Evolutionary conservation across 2,797 vertebrate species (phyloP), one percentile per base, ranked within the genome.

Genomic region (Esox masquinongy): DNA sequence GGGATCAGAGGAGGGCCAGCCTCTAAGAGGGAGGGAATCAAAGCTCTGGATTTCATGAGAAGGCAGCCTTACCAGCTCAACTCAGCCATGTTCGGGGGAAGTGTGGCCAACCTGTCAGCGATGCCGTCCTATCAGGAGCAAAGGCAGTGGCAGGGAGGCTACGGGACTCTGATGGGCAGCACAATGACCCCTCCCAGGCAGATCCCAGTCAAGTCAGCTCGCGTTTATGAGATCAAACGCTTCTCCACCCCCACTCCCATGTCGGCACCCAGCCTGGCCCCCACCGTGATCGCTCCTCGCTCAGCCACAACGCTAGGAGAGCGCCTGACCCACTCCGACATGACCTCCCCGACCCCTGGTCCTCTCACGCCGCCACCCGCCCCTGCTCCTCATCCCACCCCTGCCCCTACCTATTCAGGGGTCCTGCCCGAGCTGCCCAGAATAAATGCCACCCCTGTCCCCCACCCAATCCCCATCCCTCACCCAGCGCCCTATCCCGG

Each of bases 11-110:
- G 82, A 74, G 94, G 92, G 79, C 84, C 88, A 64, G 87, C 84
- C 17, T 77, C 88, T 43, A 92, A 95, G 79, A 97, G 94, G 88
- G 95, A 96, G 56, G 96, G 97, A 56, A 98, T 99, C 84, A 95
- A 95, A 88, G 96, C 94, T 72, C 89, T 99, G 73, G 98, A 99
- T 94, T 90, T 97, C 88, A 96, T 99, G 95, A 94, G 94, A 73
- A 95, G 97, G 76, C 97, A 99, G 87, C 98, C 98, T 7, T 99
- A 99, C 85, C 98, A 99, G 74, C 94, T 99, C 66, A 99, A 99
- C 88, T 94, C 96, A 68, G 97, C 97, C 75, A 99, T 99, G 98
- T 99, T 99, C 87, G 94, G 93, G 19, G 95, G 92, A 15, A 89
- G 90, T 74, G 79, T 43, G 24, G 50, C 84, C 64, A 91, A 91